These are phyloP conservation scores for Patella caerulea DNA, from an alignment of 2,888 invertebrate species.

Conservation along the genomic window DNA sequence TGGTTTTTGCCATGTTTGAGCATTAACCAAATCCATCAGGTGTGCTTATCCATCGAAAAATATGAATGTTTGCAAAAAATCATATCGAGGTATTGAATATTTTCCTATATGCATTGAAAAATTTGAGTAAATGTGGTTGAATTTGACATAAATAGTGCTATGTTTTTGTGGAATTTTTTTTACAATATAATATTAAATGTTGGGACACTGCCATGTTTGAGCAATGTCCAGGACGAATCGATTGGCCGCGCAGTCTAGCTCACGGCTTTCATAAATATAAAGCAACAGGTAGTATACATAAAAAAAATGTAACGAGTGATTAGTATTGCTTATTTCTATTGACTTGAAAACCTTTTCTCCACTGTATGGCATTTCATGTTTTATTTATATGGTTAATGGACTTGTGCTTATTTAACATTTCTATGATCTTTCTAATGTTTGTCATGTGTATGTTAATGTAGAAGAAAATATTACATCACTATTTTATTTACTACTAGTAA, in stretches of 20 bases:
- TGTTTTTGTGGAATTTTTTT: background rate
- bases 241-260: conserved; percentile 3
- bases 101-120: background rate
- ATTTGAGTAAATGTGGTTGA: background rate
- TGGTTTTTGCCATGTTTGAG: conserved; percentile 13
- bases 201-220: conserved; percentile 13
- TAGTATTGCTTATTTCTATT: conserved; percentile 8
- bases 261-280: conserved; percentile 1
- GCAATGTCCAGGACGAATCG: background rate
- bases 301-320: conserved; percentile 4
- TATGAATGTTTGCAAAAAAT: no score
- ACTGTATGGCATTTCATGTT: conserved; percentile 7
- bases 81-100: background rate
- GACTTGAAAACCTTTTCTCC: conserved; percentile 12
- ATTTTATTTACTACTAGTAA: conserved; percentile 11
- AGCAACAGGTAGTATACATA: conserved; percentile 9
- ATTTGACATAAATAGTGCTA: no score
- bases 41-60: no score
- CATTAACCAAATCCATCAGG: background rate
- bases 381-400: conserved; percentile 9
- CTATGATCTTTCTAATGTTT: conserved; percentile 13
- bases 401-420: conserved; percentile 13
- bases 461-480: conserved; percentile 10
- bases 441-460: conserved; percentile 12
- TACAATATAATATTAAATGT: background rate